These are phyloP conservation scores for Ibidorhyncha struthersii DNA, from an alignment of 2,113 vertebrate species.

Conservation along the genomic window DNA sequence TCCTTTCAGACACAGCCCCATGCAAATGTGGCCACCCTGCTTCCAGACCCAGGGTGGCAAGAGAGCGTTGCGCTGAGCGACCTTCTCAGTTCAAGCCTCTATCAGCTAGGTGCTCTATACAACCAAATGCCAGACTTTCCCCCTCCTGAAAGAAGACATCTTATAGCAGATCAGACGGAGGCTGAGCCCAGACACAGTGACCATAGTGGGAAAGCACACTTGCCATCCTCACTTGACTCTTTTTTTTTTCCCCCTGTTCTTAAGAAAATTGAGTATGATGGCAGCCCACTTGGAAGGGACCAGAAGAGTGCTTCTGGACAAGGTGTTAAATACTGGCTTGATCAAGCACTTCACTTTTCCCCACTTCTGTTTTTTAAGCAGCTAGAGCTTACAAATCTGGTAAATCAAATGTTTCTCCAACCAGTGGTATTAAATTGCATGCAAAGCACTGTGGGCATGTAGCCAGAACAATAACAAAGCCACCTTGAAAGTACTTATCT, in stretches of 20 bases:
- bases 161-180: neutral
- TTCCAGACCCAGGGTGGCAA: neutral
- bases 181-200: neutral
- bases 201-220: neutral
- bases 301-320: neutral
- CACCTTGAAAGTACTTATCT: neutral
- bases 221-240: neutral
- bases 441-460: neutral
- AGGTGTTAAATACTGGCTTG: neutral
- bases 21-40: neutral
- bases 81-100: neutral
- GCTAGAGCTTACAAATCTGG: neutral
- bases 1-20: neutral
- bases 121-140: neutral
- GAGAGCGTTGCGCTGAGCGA: neutral
- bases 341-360: neutral
- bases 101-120: neutral
- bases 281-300: neutral
- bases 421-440: neutral
- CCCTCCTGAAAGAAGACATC: neutral
- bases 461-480: slow-evolving; percentile 40
- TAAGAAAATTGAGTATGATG: neutral
- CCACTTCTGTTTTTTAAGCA: neutral
- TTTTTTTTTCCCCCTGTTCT: neutral
- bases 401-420: neutral